A percentile compares a stretch with the other conserved stretches of the same genome.
These are phyloP conservation scores for Diuraphis noxia DNA, from an alignment of 1,140 invertebrate species.

Conservation along the genomic window DNA sequence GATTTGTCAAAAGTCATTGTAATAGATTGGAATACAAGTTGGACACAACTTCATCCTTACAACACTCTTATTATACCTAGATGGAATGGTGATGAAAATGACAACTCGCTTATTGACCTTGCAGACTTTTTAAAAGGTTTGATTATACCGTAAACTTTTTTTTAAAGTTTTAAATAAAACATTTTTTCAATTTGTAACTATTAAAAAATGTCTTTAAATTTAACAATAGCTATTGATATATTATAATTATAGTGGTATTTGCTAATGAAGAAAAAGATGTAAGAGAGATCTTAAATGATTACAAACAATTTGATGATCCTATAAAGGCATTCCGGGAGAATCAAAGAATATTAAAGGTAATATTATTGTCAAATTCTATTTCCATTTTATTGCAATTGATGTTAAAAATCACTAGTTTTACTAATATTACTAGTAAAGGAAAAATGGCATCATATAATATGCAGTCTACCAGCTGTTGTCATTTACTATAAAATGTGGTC, in stretches of 20 bases:
- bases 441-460: no score
- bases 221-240: not conserved
- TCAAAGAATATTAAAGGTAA: slow-evolving; percentile 72
- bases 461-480: no score
- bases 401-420: not conserved
- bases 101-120: slow-evolving; percentile 85
- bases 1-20: slow-evolving; percentile 96
- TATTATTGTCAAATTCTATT: not conserved
- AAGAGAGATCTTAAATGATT: slow-evolving; percentile 87
- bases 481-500: no score
- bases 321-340: slow-evolving; percentile 87
- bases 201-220: not conserved
- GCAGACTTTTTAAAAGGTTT: slow-evolving; percentile 75
- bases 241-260: slow-evolving; percentile 68
- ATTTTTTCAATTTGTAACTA: not conserved
- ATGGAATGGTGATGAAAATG: slow-evolving; percentile 93
- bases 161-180: not conserved
- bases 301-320: slow-evolving; percentile 92
- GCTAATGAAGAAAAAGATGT: slow-evolving; percentile 89
- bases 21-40: slow-evolving; percentile 90
- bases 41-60: slow-evolving; percentile 83
- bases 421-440: not conserved
- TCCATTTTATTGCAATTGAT: not conserved
- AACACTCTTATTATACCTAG: slow-evolving; percentile 87
- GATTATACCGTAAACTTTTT: not conserved